Conservation (phyloP, 2,888 invertebrate genomes). For the Orthosia cruda region DNA sequence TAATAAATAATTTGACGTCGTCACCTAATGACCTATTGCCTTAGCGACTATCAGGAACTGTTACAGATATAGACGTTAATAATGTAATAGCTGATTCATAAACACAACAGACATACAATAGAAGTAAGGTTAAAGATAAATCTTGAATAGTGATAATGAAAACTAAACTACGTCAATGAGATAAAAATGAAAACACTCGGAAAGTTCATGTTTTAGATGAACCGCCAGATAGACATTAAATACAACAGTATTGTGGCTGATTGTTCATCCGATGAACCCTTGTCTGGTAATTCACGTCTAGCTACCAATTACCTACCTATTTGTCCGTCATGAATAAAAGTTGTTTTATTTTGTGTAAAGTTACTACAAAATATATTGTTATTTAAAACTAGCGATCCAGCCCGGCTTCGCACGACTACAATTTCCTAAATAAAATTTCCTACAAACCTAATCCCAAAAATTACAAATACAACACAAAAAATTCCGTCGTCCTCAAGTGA, state of each 20-base stretch:
- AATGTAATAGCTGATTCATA: conserved; percentile 14
- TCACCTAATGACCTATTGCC: not conserved
- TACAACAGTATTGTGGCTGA: not conserved
- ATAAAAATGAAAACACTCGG: conserved; percentile 32
- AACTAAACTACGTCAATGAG: conserved; percentile 31
- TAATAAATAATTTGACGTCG: not conserved
- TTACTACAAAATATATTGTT: too few relatives aligned
- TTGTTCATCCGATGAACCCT: not conserved
- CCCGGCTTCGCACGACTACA: too few relatives aligned
- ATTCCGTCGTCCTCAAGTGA: too few relatives aligned
- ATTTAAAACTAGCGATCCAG: too few relatives aligned
- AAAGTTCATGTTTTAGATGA: not conserved
- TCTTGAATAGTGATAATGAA: conserved; percentile 18
- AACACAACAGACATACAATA: conserved; percentile 6
- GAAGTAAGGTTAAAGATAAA: conserved; percentile 36
- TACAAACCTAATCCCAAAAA: too few relatives aligned
- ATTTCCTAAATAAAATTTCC: too few relatives aligned
- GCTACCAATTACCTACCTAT: not conserved
- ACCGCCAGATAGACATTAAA: not conserved
- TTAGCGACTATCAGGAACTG: not conserved
- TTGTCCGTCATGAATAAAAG: not conserved
- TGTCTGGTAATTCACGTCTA: not conserved
- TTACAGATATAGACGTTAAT: conserved; percentile 16
- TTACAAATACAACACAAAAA: too few relatives aligned
- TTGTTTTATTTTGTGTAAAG: not conserved